Percentiles rank a stretch among this genome's conserved stretches.
These are phyloP conservation scores for Hirudo medicinalis DNA, from an alignment of 1,140 invertebrate genomes.

Conservation along the genomic window DNA sequence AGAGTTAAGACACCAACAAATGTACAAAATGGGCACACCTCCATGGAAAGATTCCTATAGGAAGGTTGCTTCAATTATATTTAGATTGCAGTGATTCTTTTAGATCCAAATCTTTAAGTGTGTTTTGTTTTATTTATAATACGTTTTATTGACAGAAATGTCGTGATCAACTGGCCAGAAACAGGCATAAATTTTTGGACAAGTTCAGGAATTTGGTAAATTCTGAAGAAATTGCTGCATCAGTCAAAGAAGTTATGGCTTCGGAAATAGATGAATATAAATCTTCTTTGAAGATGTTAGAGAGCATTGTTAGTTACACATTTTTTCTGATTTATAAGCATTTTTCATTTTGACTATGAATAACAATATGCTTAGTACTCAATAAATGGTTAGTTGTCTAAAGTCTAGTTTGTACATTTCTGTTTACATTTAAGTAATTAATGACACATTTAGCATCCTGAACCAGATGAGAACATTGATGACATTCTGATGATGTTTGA, in stretches of 20 bases:
- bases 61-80: slow-evolving; percentile 1
- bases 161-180: not conserved
- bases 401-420: too few species aligned
- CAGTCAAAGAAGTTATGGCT: not conserved
- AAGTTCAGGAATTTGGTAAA: not conserved
- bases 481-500: slow-evolving; percentile 5
- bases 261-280: not conserved
- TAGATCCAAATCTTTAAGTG: not conserved
- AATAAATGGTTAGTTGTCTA: too few species aligned
- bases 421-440: too few species aligned
- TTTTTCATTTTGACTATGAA: too few species aligned
- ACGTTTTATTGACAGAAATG: not conserved
- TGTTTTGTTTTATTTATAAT: not conserved
- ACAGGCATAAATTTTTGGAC: slow-evolving; percentile 5
- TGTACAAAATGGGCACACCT: slow-evolving; percentile 7
- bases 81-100: not conserved
- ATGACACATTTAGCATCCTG: too few species aligned
- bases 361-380: too few species aligned
- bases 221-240: not conserved
- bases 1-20: slow-evolving; percentile 7
- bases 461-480: not conserved
- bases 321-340: too few species aligned
- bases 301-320: too few species aligned
- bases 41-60: slow-evolving; percentile 9
- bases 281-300: too few species aligned